Base-by-base conservation (phyloP, 2,888 invertebrate genomes). In the Microplitis manilae region DNA sequence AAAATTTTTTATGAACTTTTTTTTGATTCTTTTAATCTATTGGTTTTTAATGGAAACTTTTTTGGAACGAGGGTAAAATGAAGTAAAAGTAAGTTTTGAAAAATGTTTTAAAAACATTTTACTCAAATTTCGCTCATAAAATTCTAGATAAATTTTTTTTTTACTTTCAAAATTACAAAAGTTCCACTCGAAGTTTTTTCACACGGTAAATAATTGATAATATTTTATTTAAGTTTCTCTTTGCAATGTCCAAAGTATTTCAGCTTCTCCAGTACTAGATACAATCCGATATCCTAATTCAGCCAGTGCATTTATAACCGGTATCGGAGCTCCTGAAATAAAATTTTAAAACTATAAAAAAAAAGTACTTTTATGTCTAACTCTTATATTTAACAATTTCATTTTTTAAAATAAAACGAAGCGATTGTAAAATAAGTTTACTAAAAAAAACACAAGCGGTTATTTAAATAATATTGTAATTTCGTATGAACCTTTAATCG, bases 221-320 rank as follows among this genome's bases (percentile, higher is more conserved):
- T 41, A 61, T 40, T 62, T 17, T n/a, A 60, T 72, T 86, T 92
- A 95, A 85, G 94, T 88, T 90, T 96, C 95, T 86, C 96, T 93
- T 87, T 95, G 94, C 91, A 96, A 91, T 68, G 96, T 96, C 96
- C 96, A 96, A 83, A 95, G 93, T 84, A 95, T 93, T 91, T 96
- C 96, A 30, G 94, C 91, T 87, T 96, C 96, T 15, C 96, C 96
- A 80, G 95, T 95, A 88, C 94, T 94, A 85, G 94, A 93, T 80
- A 95, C 91, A 68, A 96, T 94, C 87, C 93, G 93, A 89, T 96
- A 96, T 76, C 96, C 95, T 81, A 96, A 92, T 89, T 94, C 94
- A 76, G 94, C 93, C 83, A 96, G 90, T 62, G 94, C 92, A 88
- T 96, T 96, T 75, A 96, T 92, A 83, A 94, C 92, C 81, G 92